These are phyloP conservation scores for Martes martes DNA, from an alignment of 2,113 vertebrate species.

Conservation along the genomic window DNA sequence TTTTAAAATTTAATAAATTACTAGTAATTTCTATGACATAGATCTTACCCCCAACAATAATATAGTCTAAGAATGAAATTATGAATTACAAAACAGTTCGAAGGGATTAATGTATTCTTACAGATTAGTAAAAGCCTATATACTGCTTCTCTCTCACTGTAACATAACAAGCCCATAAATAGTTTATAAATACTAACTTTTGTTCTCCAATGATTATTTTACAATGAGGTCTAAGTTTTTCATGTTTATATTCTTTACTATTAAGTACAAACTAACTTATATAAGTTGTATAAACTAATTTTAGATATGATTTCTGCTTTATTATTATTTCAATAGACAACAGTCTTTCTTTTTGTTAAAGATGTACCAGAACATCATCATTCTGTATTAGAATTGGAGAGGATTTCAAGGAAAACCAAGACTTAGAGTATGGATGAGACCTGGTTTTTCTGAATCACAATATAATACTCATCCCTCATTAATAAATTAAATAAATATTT, in stretches of 20 bases:
- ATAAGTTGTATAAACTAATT: not conserved
- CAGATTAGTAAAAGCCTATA: not conserved
- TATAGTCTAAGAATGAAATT: not conserved
- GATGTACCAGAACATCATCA: not conserved
- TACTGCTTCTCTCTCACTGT: not conserved
- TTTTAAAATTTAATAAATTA: not conserved
- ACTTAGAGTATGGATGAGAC: not conserved
- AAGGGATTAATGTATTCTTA: not conserved
- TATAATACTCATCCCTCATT: not conserved
- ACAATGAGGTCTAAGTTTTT: not conserved
- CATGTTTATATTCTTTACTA: not conserved
- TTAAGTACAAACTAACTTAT: not conserved
- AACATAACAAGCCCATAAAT: not conserved
- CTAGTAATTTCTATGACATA: not conserved
- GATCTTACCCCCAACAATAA: not conserved
- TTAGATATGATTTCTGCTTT: not conserved
- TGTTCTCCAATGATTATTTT: not conserved
- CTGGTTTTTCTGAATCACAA: not conserved
- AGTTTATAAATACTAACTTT: not conserved
- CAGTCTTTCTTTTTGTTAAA: slow-evolving; percentile 1
- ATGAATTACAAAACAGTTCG: not conserved
- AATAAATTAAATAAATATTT: not conserved
- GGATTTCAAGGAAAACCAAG: not conserved
- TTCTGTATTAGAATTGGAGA: not conserved
- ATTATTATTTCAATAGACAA: not conserved